These are phyloP conservation scores for Pseudochaenichthys georgianus DNA, from an alignment of 2,797 vertebrate species.

Conservation along the genomic window DNA sequence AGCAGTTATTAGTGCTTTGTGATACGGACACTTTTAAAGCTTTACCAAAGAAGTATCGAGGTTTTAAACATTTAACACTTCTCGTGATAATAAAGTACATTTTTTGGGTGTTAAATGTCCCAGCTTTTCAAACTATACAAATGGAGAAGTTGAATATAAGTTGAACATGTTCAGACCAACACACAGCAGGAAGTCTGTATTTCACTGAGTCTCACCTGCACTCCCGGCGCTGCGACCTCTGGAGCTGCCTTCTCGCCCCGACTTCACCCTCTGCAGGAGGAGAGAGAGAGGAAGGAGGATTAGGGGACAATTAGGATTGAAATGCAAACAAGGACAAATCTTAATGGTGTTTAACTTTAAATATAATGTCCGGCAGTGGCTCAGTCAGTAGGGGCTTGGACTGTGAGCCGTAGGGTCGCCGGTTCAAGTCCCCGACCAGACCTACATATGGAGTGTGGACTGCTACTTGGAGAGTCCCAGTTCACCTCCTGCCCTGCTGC, in stretches of 20 bases:
- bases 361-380: background rate
- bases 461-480: too few species aligned
- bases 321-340: too few species aligned
- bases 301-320: background rate
- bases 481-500: too few species aligned
- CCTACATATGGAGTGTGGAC: too few species aligned
- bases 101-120: background rate
- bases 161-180: background rate
- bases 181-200: background rate
- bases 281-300: background rate
- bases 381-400: too few species aligned
- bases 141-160: background rate
- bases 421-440: too few species aligned
- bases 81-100: background rate
- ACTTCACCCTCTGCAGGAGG: constrained; percentile 83
- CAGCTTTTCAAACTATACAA: too few species aligned
- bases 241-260: constrained; percentile 90
- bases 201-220: constrained; percentile 85
- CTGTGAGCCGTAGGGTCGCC: too few species aligned
- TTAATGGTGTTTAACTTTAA: background rate
- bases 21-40: background rate
- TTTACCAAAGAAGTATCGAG: background rate
- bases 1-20: background rate
- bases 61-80: constrained; percentile 1
- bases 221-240: constrained; percentile 86